Evolutionary conservation across 1,140 invertebrate genomes (phyloP).

Genomic region (Cataglyphis hispanica): DNA sequence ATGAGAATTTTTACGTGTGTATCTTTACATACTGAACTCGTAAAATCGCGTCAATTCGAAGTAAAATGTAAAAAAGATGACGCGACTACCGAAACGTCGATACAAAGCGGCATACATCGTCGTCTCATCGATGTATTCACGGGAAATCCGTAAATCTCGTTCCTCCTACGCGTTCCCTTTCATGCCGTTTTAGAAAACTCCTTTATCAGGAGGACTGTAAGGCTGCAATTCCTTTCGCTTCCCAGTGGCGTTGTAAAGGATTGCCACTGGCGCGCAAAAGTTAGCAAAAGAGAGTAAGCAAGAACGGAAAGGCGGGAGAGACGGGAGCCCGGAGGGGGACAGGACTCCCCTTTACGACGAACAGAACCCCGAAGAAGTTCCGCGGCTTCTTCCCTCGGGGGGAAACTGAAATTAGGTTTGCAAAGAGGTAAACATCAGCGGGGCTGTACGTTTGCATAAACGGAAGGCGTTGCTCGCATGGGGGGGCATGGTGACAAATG

Average conservation of each 20-base stretch:
- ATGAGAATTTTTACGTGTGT: background rate
- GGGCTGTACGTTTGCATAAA: constrained; percentile 84
- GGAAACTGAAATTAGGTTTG: constrained; percentile 84
- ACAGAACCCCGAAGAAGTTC: constrained; percentile 77
- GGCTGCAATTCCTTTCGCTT: constrained; percentile 71
- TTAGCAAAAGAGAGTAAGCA: constrained; percentile 63
- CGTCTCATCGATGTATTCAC: constrained; percentile 58
- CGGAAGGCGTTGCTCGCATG: constrained; percentile 82
- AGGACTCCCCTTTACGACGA: constrained; percentile 63
- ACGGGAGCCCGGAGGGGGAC: background rate
- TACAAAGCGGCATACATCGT: constrained; percentile 42
- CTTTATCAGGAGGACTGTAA: constrained; percentile 69
- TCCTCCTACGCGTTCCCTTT: constrained; percentile 45
- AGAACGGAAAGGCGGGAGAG: constrained; percentile 39
- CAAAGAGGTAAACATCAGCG: constrained; percentile 85
- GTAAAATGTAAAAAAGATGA: constrained; percentile 19
- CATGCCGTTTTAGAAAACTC: constrained; percentile 63
- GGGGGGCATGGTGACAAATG: constrained; percentile 83
- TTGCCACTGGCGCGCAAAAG: constrained; percentile 70
- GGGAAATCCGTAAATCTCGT: constrained; percentile 52
- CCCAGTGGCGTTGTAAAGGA: constrained; percentile 75
- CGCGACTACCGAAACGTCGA: constrained; percentile 27
- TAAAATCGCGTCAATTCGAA: constrained; percentile 17
- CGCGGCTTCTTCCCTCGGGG: constrained; percentile 74
- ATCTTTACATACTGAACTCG: background rate